Evolutionary conservation across 1,140 invertebrate genomes (phyloP).

Genomic region (Drosophila kohkoa): DNA sequence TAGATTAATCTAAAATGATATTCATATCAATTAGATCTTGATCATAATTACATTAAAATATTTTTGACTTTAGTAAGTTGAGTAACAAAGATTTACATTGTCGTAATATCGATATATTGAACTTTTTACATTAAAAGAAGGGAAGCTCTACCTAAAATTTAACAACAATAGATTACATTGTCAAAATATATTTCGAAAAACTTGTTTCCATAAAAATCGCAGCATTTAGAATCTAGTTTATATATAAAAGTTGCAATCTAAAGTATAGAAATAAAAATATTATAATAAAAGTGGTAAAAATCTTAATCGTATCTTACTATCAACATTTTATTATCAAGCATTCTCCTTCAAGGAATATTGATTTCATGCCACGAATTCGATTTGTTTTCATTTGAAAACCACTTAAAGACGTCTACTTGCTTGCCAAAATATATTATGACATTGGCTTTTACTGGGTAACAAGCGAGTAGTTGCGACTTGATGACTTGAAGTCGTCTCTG

Average conservation of each 20-base stretch:
- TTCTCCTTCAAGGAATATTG: neutral
- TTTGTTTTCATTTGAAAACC: neutral
- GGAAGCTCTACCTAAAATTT: too few species aligned
- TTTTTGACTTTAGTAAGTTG: neutral
- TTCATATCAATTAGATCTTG: neutral
- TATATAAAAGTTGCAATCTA: too few species aligned
- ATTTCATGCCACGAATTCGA: neutral
- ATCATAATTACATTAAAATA: neutral
- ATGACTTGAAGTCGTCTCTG: conserved; percentile 11
- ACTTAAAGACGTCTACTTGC: conserved; percentile 6
- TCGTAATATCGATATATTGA: neutral
- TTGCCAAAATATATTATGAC: conserved; percentile 28
- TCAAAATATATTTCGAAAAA: too few species aligned
- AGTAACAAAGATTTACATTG: neutral
- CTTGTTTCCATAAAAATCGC: too few species aligned
- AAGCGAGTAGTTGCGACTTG: neutral
- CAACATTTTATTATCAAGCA: neutral
- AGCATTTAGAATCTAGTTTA: too few species aligned
- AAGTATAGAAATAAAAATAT: too few species aligned
- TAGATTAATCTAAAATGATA: conserved; percentile 20
- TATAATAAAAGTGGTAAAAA: neutral
- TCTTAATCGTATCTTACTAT: neutral
- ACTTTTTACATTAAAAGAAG: too few species aligned
- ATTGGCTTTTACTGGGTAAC: conserved; percentile 2
- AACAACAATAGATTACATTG: too few species aligned